A percentile compares a stretch with the other conserved stretches of the same genome.
phyloP scores from a whole-genome alignment of 2,888 invertebrate genomes.

The Dryadula phaetusa region DNA sequence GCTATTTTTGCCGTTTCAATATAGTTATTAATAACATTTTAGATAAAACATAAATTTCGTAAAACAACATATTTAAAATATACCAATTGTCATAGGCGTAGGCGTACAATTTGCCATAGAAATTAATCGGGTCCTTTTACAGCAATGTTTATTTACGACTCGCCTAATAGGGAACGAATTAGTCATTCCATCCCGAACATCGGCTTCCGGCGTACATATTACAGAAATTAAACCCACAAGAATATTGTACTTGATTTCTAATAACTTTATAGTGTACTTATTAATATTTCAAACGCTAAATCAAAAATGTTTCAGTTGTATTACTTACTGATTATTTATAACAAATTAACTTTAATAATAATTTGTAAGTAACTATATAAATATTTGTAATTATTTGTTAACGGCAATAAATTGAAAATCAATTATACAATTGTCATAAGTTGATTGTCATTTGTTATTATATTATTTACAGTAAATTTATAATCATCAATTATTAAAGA shows the following conservation, averaged over 20 bases:
- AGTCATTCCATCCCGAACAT: constrained; percentile 41
- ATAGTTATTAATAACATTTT: not conserved
- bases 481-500: too few relatives aligned
- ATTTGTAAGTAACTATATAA: too few relatives aligned
- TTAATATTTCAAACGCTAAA: not conserved
- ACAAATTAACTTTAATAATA: too few relatives aligned
- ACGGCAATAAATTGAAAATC: too few relatives aligned
- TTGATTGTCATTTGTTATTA: too few relatives aligned
- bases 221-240: constrained; percentile 34
- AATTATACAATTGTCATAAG: too few relatives aligned
- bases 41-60: not conserved
- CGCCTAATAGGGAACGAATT: constrained; percentile 41
- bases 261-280: constrained; percentile 12
- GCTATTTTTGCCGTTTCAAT: too few relatives aligned
- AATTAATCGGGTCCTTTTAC: constrained; percentile 43
- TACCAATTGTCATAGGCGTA: constrained; percentile 19
- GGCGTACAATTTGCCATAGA: constrained; percentile 39
- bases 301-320: too few relatives aligned
- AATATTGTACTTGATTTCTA: constrained; percentile 17
- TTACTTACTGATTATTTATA: too few relatives aligned
- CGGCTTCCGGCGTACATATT: constrained; percentile 41
- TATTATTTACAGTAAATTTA: too few relatives aligned
- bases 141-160: constrained; percentile 33
- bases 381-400: too few relatives aligned
- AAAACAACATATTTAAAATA: not conserved